Conservation (phyloP, 2,888 invertebrate genomes). For the Panorpa germanica region DNA sequence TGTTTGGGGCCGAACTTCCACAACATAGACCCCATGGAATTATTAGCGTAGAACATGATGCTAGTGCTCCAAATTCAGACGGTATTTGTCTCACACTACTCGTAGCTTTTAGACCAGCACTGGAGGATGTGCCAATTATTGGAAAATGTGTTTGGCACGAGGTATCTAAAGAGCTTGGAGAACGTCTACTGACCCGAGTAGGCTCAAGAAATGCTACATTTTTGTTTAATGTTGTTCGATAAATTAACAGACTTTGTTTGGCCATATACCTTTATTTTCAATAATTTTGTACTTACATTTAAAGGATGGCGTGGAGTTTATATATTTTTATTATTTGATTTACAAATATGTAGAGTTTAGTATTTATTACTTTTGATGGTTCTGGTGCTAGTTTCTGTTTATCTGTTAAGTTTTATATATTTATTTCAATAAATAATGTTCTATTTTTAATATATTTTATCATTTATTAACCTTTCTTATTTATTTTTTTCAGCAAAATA, state of each 20-base stretch:
- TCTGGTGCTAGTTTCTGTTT: no score
- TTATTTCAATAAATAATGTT: no score
- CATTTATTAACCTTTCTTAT: no score
- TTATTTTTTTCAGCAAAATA: no score
- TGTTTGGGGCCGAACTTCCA: constrained; percentile 75
- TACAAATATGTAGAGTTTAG: no score
- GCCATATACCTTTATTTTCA: constrained; percentile 6
- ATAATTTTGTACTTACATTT: no score
- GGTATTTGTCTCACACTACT: constrained; percentile 67
- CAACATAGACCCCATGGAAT: constrained; percentile 70
- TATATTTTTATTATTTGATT: no score
- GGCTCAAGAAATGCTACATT: constrained; percentile 58
- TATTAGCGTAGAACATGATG: constrained; percentile 51
- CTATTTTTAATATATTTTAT: no score
- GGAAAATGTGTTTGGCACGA: constrained; percentile 86
- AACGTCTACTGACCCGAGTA: constrained; percentile 43
- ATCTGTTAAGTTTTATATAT: no score
- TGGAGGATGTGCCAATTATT: constrained; percentile 72
- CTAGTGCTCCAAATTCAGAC: constrained; percentile 31
- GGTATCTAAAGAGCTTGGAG: constrained; percentile 46
- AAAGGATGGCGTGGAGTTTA: no score
- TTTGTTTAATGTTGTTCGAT: constrained; percentile 67
- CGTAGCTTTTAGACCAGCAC: constrained; percentile 63
- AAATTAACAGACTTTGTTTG: no score
- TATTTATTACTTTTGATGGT: no score